Conservation (phyloP, 2,888 invertebrate species). For the Temnothorax rugatulus region DNA sequence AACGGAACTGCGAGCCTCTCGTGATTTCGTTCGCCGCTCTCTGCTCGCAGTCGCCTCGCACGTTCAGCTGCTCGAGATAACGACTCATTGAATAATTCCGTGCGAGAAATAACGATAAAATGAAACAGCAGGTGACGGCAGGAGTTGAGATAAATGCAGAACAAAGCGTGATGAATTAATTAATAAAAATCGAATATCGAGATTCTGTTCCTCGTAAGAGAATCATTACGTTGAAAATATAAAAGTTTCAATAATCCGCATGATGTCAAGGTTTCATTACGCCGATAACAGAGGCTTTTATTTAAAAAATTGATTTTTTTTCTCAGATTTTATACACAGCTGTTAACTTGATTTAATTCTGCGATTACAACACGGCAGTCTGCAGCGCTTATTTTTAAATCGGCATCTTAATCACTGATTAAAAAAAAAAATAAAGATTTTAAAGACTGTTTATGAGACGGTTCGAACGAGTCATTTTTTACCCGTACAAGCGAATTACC, state of each 20-base stretch:
- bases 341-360: constrained; percentile 12
- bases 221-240: neutral
- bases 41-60: neutral
- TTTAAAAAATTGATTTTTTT: neutral
- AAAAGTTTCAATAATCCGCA: neutral
- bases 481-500: neutral
- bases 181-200: constrained; percentile 25
- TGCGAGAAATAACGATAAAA: constrained; percentile 10
- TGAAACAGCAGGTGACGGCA: constrained; percentile 15
- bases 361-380: neutral
- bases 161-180: constrained; percentile 31
- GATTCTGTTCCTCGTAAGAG: neutral
- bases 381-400: constrained; percentile 1
- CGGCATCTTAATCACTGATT: neutral
- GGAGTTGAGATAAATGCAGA: constrained; percentile 1
- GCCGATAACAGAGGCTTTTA: neutral
- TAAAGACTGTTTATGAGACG: neutral
- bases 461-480: constrained; percentile 1
- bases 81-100: constrained; percentile 28
- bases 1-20: neutral
- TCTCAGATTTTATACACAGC: neutral
- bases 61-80: constrained; percentile 34
- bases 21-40: constrained; percentile 17
- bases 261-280: neutral
- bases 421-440: neutral